Evolutionary conservation across 53 echinoderm and acorn worm species (phyloP).

Genomic region (Astropecten irregularis): DNA sequence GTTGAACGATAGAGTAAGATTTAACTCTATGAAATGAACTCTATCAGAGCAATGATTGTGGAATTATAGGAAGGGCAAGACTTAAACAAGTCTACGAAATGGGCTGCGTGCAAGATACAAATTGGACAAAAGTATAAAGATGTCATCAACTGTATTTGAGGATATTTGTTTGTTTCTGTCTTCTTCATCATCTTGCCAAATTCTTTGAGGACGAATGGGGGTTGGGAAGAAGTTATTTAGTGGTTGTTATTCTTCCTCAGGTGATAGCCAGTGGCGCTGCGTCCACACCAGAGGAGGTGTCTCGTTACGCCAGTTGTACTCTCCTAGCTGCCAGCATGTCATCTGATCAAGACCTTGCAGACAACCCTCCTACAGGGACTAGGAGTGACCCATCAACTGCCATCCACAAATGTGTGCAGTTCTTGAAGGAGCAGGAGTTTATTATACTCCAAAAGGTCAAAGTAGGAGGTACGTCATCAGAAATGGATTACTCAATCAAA

Average conservation of each 20-base stretch:
- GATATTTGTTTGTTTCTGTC: no score
- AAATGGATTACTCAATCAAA: not conserved
- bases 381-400: slow-evolving; percentile 41
- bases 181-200: no score
- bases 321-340: slow-evolving; percentile 83
- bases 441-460: slow-evolving; percentile 75
- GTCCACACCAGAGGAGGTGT: slow-evolving; percentile 78
- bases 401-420: slow-evolving; percentile 75
- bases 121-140: no score
- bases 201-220: no score
- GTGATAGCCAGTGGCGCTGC: slow-evolving; percentile 98
- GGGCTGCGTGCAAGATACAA: no score
- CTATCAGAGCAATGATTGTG: not conserved
- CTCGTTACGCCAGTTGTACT: slow-evolving; percentile 80
- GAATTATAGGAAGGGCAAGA: not conserved
- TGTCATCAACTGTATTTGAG: no score
- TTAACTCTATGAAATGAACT: not conserved
- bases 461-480: slow-evolving; percentile 34
- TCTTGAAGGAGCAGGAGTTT: slow-evolving; percentile 88
- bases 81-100: no score
- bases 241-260: no score
- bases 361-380: not conserved
- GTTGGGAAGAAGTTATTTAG: no score
- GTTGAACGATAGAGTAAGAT: no score
- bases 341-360: not conserved